A percentile compares a stretch with the other conserved stretches of the same genome.
Evolutionary conservation across 2,797 vertebrate species (phyloP).

Genomic region (Lacerta bilineata): DNA sequence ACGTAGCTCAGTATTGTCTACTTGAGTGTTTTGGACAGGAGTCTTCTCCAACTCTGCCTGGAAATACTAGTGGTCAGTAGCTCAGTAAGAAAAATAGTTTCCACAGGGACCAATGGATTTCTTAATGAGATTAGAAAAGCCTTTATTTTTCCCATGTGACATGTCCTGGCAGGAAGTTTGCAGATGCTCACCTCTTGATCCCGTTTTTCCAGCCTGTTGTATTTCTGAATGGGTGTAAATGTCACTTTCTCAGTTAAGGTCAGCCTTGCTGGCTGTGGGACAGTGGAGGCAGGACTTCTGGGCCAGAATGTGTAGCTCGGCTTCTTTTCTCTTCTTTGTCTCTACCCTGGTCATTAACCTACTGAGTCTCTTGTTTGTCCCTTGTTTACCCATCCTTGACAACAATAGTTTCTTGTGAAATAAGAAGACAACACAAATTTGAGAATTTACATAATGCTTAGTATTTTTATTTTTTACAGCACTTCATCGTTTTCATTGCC

Average conservation of each 20-base stretch:
- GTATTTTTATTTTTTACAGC: neutral
- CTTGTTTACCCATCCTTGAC: neutral
- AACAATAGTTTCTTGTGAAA: neutral
- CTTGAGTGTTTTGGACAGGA: neutral
- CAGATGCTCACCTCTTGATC: slow-evolving; percentile 12
- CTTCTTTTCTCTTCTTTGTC: neutral
- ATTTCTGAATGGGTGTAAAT: neutral
- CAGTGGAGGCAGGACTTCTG: neutral
- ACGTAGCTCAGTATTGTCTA: neutral
- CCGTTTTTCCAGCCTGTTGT: slow-evolving; percentile 12
- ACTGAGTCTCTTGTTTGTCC: neutral
- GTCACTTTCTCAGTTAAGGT: slow-evolving; percentile 5
- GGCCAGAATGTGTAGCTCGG: neutral
- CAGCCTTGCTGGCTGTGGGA: neutral
- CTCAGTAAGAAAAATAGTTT: neutral
- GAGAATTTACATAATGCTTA: neutral
- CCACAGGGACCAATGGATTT: neutral
- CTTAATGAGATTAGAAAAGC: neutral
- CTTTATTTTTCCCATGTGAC: slow-evolving; percentile 6
- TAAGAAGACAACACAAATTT: neutral
- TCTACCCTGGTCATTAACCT: neutral
- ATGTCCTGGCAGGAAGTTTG: slow-evolving; percentile 6
- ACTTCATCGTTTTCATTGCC: neutral
- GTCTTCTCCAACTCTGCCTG: neutral
- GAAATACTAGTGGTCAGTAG: neutral